Evolutionary conservation across 2,113 vertebrate species (phyloP).

Genomic region (Hypomesus transpacificus): DNA sequence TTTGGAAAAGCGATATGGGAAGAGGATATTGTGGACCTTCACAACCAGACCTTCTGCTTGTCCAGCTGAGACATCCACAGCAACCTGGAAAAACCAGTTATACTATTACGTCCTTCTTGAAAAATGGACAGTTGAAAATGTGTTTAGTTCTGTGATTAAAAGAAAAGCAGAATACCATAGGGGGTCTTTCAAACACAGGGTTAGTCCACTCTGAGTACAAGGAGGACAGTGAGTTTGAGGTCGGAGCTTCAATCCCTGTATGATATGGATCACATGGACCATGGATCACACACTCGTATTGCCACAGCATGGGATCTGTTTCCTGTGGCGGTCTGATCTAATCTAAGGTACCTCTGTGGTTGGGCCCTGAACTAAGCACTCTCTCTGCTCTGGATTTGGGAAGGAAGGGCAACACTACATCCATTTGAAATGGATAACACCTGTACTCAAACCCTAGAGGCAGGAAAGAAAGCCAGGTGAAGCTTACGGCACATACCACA

Average conservation of each 20-base stretch:
- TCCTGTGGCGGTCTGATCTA: neutral
- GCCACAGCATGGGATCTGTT: neutral
- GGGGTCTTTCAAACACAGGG: slow-evolving; percentile 85
- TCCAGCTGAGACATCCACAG: slow-evolving; percentile 81
- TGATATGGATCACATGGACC: slow-evolving; percentile 27
- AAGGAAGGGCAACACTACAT: slow-evolving; percentile 87
- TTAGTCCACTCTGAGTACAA: slow-evolving; percentile 90
- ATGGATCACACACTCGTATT: neutral
- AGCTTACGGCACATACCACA: no score
- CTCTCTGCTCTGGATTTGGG: slow-evolving; percentile 80
- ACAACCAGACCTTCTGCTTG: slow-evolving; percentile 84
- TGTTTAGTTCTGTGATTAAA: slow-evolving; percentile 16
- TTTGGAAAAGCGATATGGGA: slow-evolving; percentile 94
- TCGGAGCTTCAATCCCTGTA: slow-evolving; percentile 56
- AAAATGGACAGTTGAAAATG: neutral
- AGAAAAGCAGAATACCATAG: slow-evolving; percentile 66
- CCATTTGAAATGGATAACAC: slow-evolving; percentile 90
- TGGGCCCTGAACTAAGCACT: slow-evolving; percentile 69
- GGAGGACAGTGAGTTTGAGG: slow-evolving; percentile 68
- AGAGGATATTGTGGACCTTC: slow-evolving; percentile 92
- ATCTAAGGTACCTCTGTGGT: slow-evolving; percentile 73
- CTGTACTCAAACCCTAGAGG: slow-evolving; percentile 84
- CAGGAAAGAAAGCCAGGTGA: slow-evolving; percentile 37
- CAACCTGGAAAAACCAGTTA: slow-evolving; percentile 72
- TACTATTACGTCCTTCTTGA: neutral